Evolutionary conservation across 2,113 vertebrate genomes (phyloP), one percentile per base, ranked within the genome.

Genomic region (Lophochroa leadbeateri): DNA sequence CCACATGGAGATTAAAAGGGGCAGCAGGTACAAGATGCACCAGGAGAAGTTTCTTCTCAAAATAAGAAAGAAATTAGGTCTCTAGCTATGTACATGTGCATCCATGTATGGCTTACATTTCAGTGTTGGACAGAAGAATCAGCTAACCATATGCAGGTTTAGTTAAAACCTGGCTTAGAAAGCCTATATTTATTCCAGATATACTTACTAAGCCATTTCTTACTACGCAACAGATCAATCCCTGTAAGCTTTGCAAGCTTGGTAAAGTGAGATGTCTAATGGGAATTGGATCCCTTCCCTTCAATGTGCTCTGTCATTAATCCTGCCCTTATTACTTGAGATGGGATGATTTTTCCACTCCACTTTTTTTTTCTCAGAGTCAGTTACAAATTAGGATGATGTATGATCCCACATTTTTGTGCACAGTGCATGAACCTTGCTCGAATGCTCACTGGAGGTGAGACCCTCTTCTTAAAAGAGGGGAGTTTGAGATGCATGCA

Each of bases 101-200:
- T 70, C 43, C 11, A 8, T 27, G 31, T 57, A 23, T 67, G 63
- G 57, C 25, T 69, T 50, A 28, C 41, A 44, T 33, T 41, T 35
- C 46, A 5, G 0, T 28, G 46, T 49, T 58, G 74, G 52, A 35
- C 0, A 0, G 71, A 46, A 43, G 25, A 49, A n/a, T 77, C 83
- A 84, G 41, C 9, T 33, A 76, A 41, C 47, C 24, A n/a, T 44
- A 57, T 24, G 27, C 61, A 68, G 2, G 0, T 75, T 53, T 76
- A 79, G 43, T 86, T 78, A 76, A 84, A 92, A 64, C 14, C 35
- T 89, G 74, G 23, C 24, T 33, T 87, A 61, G 35, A 60, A 82
- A 90, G 47, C 17, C 14, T 55, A 0, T 37, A 16, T 65, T 89
- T 84, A 39, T 92, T 89, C 67, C 57, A 82, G 15, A 82, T 65